Evolutionary conservation across 2,113 vertebrate species (phyloP).

Genomic region (Zosterops borbonicus): DNA sequence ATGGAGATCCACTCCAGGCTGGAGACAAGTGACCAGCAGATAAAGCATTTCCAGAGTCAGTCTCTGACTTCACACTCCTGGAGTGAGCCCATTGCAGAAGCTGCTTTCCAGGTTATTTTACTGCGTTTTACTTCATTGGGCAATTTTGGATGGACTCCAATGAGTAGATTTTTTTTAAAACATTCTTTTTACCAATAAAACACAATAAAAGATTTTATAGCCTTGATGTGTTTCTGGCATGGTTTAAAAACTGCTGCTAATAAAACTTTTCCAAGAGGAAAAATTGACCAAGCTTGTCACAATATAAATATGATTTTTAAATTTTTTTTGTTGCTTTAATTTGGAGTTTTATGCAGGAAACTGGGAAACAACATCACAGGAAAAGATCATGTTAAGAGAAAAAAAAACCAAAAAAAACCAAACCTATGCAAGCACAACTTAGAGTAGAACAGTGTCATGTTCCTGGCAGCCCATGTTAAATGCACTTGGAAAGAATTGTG

Average conservation of each 20-base stretch:
- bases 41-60: background rate
- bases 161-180: background rate
- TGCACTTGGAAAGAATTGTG: background rate
- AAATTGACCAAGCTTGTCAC: slow-evolving; percentile 13
- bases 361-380: background rate
- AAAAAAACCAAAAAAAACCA: background rate
- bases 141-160: slow-evolving; percentile 16
- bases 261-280: slow-evolving; percentile 47
- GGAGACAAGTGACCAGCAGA: background rate
- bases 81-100: background rate
- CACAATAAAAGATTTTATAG: slow-evolving; percentile 39
- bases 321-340: background rate
- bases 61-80: background rate
- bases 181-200: slow-evolving; percentile 46
- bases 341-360: background rate
- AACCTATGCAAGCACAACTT: background rate
- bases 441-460: background rate
- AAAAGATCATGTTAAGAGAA: background rate
- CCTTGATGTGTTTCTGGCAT: slow-evolving; percentile 49
- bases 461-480: background rate
- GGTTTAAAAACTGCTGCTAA: slow-evolving; percentile 14
- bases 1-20: background rate
- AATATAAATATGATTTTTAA: background rate
- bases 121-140: background rate
- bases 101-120: slow-evolving; percentile 38